Evolutionary conservation across 1,140 invertebrate species (phyloP).

Genomic region (Drosophila suzukii): DNA sequence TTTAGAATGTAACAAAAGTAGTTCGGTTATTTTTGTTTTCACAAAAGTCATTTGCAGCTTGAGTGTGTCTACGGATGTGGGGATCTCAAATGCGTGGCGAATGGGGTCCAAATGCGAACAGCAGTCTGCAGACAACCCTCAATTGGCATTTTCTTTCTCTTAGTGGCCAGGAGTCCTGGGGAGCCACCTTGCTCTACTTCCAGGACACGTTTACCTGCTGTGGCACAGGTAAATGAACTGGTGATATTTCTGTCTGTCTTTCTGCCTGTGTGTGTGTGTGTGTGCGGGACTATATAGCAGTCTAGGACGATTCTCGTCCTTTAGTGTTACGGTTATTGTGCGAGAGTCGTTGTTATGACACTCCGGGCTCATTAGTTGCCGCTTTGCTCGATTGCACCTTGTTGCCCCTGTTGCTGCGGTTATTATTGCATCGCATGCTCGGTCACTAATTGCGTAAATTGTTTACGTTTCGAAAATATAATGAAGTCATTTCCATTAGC

Average conservation of each 20-base stretch:
- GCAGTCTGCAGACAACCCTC: slow-evolving; percentile 25
- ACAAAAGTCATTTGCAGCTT: slow-evolving; percentile 42
- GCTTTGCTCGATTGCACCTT: slow-evolving; percentile 69
- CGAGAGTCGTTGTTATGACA: slow-evolving; percentile 70
- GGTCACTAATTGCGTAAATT: slow-evolving; percentile 80
- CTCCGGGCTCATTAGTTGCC: slow-evolving; percentile 76
- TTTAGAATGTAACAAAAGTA: not conserved
- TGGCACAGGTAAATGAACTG: slow-evolving; percentile 76
- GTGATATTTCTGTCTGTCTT: slow-evolving; percentile 38
- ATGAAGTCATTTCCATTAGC: slow-evolving; percentile 80
- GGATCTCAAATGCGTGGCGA: slow-evolving; percentile 33
- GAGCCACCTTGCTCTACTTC: slow-evolving; percentile 35
- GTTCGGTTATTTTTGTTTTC: slow-evolving; percentile 14
- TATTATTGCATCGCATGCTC: slow-evolving; percentile 58
- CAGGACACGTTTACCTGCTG: slow-evolving; percentile 38
- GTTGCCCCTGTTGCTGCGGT: slow-evolving; percentile 17
- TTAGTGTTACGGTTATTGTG: slow-evolving; percentile 62
- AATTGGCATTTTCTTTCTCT: slow-evolving; percentile 69
- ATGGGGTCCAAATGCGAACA: slow-evolving; percentile 38
- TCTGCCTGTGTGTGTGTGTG: slow-evolving; percentile 9
- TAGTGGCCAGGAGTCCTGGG: slow-evolving; percentile 35
- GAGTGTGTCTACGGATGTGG: not conserved
- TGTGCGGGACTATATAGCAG: slow-evolving; percentile 26
- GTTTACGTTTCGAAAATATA: slow-evolving; percentile 81
- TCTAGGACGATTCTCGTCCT: slow-evolving; percentile 55